Evolutionary conservation across 1,140 invertebrate species (phyloP).

Genomic region (Trypoxylus dichotomus): DNA sequence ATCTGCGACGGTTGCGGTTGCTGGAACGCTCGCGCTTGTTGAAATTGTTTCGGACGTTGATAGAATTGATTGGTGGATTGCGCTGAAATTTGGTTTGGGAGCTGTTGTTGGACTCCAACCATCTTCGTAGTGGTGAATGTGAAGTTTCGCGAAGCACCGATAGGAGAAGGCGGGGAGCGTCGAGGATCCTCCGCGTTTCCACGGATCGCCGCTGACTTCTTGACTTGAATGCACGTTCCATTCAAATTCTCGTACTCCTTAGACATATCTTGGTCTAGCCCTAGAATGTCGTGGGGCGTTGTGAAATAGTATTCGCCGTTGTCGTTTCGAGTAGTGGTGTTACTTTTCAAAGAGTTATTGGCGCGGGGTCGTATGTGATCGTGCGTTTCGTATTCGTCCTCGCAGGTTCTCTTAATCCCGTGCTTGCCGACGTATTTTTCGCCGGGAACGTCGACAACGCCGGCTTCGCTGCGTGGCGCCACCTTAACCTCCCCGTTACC

Average conservation of each 20-base stretch:
- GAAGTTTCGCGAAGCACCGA: no score
- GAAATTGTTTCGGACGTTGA: background rate
- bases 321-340: background rate
- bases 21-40: background rate
- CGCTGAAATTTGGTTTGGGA: no score
- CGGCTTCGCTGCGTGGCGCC: constrained; percentile 1
- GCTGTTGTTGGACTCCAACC: no score
- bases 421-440: background rate
- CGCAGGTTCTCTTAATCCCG: background rate
- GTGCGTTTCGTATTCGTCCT: background rate
- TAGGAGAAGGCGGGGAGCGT: background rate
- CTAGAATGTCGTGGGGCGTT: constrained; percentile 12
- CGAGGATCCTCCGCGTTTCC: background rate
- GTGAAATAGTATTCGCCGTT: constrained; percentile 18
- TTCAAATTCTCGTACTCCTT: constrained; percentile 4
- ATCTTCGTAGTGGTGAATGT: no score
- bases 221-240: background rate
- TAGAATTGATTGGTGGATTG: background rate
- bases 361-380: background rate
- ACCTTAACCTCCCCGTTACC: constrained; percentile 11
- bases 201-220: background rate
- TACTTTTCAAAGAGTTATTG: background rate
- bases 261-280: constrained; percentile 9
- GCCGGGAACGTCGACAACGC: constrained; percentile 1
- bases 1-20: background rate